phyloP scores from a whole-genome alignment of 1,140 invertebrate species.

The Homarus americanus region DNA sequence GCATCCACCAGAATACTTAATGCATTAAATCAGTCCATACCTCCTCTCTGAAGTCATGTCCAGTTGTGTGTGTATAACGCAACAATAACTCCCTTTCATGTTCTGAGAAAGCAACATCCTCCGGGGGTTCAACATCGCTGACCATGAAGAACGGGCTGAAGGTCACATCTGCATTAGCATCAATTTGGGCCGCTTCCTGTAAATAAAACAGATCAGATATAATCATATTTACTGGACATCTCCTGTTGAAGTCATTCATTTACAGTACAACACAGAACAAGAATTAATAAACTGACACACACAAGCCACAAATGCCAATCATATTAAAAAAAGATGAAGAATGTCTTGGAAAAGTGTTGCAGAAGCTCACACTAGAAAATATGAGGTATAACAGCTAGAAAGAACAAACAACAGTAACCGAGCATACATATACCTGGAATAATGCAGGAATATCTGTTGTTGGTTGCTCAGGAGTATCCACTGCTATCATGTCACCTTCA shows the following conservation, averaged over 20 bases:
- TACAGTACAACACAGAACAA: no score
- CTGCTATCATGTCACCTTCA: slow-evolving; percentile 75
- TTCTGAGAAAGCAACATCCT: slow-evolving; percentile 47
- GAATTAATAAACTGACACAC: no score
- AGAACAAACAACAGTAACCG: no score
- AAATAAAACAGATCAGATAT: background rate
- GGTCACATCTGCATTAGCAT: slow-evolving; percentile 58
- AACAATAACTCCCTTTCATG: slow-evolving; percentile 59
- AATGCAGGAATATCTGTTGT: slow-evolving; percentile 71
- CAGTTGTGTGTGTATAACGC: slow-evolving; percentile 58
- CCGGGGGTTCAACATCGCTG: slow-evolving; percentile 50
- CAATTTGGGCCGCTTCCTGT: slow-evolving; percentile 61
- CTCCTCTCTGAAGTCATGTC: slow-evolving; percentile 61
- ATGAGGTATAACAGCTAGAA: no score
- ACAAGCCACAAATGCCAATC: no score
- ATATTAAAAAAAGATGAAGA: no score
- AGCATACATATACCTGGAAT: slow-evolving; percentile 69
- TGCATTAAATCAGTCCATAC: background rate
- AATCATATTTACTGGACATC: background rate
- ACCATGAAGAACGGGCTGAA: slow-evolving; percentile 53
- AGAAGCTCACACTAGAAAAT: no score
- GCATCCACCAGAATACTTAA: no score
- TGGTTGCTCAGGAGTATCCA: slow-evolving; percentile 75
- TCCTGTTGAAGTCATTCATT: no score
- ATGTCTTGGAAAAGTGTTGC: no score